A percentile compares a stretch with the other conserved stretches of the same genome.
Conservation (phyloP, 2,888 invertebrate species). For the Theretra japonica region DNA sequence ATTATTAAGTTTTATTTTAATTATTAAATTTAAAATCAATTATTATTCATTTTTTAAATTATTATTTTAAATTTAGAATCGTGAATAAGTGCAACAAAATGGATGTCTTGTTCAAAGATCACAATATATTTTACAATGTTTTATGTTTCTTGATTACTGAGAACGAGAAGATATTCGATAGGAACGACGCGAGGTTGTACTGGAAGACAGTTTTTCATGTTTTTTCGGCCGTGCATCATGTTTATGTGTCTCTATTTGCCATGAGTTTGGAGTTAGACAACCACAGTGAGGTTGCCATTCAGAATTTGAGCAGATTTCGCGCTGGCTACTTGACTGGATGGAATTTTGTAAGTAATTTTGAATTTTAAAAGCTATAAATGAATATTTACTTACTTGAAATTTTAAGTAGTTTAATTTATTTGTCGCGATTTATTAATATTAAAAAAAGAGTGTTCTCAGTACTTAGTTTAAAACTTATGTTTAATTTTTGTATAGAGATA, state of each 20-base stretch:
- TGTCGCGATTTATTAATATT: too few relatives aligned
- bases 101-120: conserved; percentile 68
- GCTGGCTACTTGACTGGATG: conserved; percentile 68
- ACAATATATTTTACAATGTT: conserved; percentile 71
- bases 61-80: neutral
- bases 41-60: too few relatives aligned
- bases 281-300: conserved; percentile 38
- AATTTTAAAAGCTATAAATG: too few relatives aligned
- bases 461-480: too few relatives aligned
- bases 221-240: conserved; percentile 58
- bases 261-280: conserved; percentile 11
- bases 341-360: conserved; percentile 71
- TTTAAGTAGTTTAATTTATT: too few relatives aligned
- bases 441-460: too few relatives aligned
- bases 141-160: conserved; percentile 74
- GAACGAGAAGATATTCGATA: conserved; percentile 72
- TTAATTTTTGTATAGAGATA: too few relatives aligned
- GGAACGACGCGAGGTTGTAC: conserved; percentile 67
- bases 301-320: conserved; percentile 57
- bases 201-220: conserved; percentile 71
- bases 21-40: neutral
- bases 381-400: too few relatives aligned
- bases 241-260: conserved; percentile 53
- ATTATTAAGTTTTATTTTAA: conserved; percentile 16
- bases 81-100: conserved; percentile 48